Percentiles rank a stretch among this genome's conserved stretches.
Evolutionary conservation across 2,113 vertebrate genomes (phyloP).

Genomic region (Pedetes capensis): DNA sequence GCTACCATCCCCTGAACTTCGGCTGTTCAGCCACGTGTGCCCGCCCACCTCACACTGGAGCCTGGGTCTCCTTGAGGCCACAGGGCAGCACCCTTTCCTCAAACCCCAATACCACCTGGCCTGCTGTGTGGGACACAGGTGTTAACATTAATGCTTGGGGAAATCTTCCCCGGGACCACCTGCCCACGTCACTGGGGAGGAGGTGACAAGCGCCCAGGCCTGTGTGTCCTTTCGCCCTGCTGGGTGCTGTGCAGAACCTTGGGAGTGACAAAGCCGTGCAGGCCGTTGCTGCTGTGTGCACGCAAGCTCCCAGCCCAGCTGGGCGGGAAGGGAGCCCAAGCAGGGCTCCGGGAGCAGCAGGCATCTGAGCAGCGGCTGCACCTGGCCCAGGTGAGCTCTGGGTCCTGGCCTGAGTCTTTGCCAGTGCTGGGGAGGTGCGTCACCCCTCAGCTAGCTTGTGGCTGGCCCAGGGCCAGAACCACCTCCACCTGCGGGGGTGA

Average conservation of each 20-base stretch:
- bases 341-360: neutral
- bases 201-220: neutral
- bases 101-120: neutral
- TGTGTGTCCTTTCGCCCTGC: no score
- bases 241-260: neutral
- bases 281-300: neutral
- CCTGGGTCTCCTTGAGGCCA: neutral
- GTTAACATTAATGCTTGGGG: neutral
- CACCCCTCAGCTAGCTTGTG: neutral
- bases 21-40: neutral
- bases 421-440: neutral
- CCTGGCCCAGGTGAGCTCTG: conserved; percentile 36
- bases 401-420: neutral
- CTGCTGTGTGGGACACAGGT: neutral
- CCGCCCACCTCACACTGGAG: neutral
- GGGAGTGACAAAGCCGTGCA: neutral
- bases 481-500: neutral
- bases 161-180: neutral
- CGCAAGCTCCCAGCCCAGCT: neutral
- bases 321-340: neutral
- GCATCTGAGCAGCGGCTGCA: neutral
- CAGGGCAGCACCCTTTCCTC: neutral
- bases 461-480: neutral
- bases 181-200: no score
- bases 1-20: neutral